Evolutionary conservation across 2,888 invertebrate genomes (phyloP).

Genomic region (Drosophila helvetica): DNA sequence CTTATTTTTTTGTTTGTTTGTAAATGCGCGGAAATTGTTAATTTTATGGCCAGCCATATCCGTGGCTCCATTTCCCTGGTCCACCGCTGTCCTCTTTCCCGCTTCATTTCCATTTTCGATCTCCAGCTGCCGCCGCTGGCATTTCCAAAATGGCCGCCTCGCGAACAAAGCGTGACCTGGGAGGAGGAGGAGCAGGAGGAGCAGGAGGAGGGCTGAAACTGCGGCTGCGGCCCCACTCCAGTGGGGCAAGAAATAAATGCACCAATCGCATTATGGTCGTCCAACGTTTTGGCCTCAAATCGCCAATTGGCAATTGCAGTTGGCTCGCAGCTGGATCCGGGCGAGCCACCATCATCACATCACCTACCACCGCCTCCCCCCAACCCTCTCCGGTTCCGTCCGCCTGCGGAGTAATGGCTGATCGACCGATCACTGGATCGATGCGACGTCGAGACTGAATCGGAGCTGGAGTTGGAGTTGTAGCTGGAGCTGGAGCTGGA

Average conservation of each 20-base stretch:
- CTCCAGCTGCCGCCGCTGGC: constrained; percentile 33
- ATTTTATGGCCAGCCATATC: constrained; percentile 76
- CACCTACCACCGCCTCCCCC: background rate
- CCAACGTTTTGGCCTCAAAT: constrained; percentile 66
- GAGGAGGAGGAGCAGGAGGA: background rate
- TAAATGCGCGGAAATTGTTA: constrained; percentile 77
- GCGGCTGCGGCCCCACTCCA: background rate
- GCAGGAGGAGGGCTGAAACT: background rate
- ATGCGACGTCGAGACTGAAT: background rate
- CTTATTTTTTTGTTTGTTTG: constrained; percentile 38
- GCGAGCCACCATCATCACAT: constrained; percentile 10
- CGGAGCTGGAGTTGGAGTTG: background rate
- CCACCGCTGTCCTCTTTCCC: background rate
- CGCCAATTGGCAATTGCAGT: constrained; percentile 63
- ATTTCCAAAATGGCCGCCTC: constrained; percentile 67
- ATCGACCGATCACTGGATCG: constrained; percentile 40
- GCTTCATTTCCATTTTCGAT: constrained; percentile 5
- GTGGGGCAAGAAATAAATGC: constrained; percentile 69
- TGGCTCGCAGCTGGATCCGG: constrained; percentile 38
- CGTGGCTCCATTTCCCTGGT: constrained; percentile 37
- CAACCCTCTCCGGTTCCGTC: background rate
- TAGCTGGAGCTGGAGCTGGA: constrained; percentile 3
- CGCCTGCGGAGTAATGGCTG: constrained; percentile 49
- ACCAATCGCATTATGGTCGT: constrained; percentile 77
- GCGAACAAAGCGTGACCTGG: constrained; percentile 37